Evolutionary conservation across 2,797 vertebrate species (phyloP).

Genomic region (Clarias pachynema): DNA sequence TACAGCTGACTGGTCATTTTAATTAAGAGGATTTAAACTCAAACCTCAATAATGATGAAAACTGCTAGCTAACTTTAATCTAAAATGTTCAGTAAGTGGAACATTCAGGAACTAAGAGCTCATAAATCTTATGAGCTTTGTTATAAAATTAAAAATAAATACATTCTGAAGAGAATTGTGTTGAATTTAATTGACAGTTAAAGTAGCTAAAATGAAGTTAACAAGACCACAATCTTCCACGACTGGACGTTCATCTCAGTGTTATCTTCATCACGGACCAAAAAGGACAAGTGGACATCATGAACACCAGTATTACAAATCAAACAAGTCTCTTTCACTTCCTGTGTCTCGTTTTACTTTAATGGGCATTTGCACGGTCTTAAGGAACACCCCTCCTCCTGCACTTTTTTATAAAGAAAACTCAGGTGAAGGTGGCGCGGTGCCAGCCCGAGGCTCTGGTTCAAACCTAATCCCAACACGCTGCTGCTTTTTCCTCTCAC

Average conservation of each 20-base stretch:
- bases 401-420: constrained; percentile 36
- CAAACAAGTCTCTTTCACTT: constrained; percentile 13
- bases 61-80: neutral
- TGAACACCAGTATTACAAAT: constrained; percentile 8
- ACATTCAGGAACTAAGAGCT: neutral
- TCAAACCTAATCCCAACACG: constrained; percentile 47
- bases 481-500: neutral
- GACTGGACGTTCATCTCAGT: neutral
- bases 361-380: constrained; percentile 14
- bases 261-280: neutral
- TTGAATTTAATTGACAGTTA: neutral
- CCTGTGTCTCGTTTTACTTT: constrained; percentile 1
- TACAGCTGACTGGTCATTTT: neutral
- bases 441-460: constrained; percentile 55
- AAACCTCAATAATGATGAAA: neutral
- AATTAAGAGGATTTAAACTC: neutral
- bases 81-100: neutral
- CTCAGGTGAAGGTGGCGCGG: constrained; percentile 50
- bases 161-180: neutral
- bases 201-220: neutral
- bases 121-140: no score
- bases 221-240: neutral
- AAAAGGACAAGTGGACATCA: neutral
- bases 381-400: constrained; percentile 24
- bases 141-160: neutral